A percentile compares a stretch with the other conserved stretches of the same genome.
Conservation (phyloP, 1,140 invertebrate species). For the Cydia pomonella region DNA sequence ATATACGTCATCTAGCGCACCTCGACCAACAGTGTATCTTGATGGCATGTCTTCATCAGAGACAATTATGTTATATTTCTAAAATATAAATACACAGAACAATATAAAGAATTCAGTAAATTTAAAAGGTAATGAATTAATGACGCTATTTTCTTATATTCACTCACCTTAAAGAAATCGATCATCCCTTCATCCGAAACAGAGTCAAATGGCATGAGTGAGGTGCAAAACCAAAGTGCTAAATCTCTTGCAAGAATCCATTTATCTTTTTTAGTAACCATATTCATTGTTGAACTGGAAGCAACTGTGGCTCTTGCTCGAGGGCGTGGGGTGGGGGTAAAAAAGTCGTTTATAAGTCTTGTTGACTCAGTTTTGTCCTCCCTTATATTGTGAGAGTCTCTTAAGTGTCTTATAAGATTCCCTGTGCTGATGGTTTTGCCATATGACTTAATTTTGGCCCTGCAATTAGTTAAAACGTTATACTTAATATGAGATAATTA, state of each 20-base stretch:
- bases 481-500: too few species aligned
- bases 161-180: conserved; percentile 20
- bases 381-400: neutral
- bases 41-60: conserved; percentile 29
- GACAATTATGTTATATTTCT: conserved; percentile 33
- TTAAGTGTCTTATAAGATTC: conserved; percentile 30
- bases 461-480: conserved; percentile 14
- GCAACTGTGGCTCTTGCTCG: neutral
- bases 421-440: conserved; percentile 30
- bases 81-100: neutral
- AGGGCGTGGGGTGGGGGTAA: neutral
- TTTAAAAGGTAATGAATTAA: too few species aligned
- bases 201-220: conserved; percentile 32
- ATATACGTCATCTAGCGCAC: conserved; percentile 30
- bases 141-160: too few species aligned
- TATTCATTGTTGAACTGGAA: neutral
- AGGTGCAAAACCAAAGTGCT: conserved; percentile 14
- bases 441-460: conserved; percentile 34
- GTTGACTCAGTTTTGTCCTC: neutral
- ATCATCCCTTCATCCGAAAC: conserved; percentile 19
- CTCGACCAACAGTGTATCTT: neutral
- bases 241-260: conserved; percentile 23
- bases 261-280: neutral
- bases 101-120: too few species aligned
- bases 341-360: neutral